A percentile compares a stretch with the other conserved stretches of the same genome.
These are phyloP conservation scores for Ovibos moschatus DNA, from an alignment of 2,113 vertebrate genomes.

Conservation along the genomic window DNA sequence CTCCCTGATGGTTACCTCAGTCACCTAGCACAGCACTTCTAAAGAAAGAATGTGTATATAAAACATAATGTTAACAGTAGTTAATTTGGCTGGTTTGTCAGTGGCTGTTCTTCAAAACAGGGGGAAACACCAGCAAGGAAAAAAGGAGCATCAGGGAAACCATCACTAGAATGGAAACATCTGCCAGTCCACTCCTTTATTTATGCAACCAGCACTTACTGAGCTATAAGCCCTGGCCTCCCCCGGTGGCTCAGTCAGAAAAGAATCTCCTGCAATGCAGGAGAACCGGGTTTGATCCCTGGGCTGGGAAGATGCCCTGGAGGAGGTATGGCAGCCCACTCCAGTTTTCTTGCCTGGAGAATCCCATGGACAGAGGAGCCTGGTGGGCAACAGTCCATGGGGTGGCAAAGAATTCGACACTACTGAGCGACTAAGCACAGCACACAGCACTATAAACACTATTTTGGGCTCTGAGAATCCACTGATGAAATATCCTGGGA, in stretches of 20 bases:
- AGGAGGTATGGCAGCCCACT: neutral
- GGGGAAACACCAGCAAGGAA: neutral
- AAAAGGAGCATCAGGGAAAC: neutral
- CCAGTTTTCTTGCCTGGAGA: neutral
- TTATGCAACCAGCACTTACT: neutral
- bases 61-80: neutral
- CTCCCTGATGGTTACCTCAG: neutral
- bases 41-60: neutral
- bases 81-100: neutral
- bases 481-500: neutral
- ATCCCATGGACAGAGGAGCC: neutral
- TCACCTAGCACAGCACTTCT: neutral
- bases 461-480: neutral
- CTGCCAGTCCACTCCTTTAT: neutral
- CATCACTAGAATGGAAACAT: neutral
- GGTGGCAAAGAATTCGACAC: rapidly evolving
- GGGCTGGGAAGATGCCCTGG: neutral
- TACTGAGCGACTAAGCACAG: rapidly evolving
- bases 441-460: neutral
- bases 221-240: neutral
- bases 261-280: neutral
- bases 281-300: neutral
- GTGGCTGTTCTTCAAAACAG: neutral
- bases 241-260: neutral
- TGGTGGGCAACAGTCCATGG: neutral